These are phyloP conservation scores for Ruditapes philippinarum DNA, from an alignment of 1,140 invertebrate species.

Conservation along the genomic window DNA sequence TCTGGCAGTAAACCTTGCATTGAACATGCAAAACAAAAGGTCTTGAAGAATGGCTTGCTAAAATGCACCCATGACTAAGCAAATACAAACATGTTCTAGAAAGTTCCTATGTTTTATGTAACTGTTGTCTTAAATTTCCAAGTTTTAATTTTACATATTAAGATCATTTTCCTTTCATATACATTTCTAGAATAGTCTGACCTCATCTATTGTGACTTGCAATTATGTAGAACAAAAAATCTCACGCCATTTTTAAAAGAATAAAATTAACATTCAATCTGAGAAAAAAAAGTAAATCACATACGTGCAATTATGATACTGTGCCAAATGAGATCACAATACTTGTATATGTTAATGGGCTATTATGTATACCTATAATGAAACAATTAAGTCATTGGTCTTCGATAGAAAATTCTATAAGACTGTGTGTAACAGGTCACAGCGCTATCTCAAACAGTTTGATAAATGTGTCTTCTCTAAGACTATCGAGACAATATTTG, in stretches of 20 bases:
- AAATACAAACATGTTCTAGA: too few species aligned
- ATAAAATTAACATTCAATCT: background rate
- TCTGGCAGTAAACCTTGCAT: too few species aligned
- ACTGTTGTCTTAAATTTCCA: too few species aligned
- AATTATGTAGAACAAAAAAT: background rate
- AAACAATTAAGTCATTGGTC: background rate
- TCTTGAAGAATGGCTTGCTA: too few species aligned
- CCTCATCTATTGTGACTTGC: too few species aligned
- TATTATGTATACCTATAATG: background rate
- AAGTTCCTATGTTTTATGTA: too few species aligned
- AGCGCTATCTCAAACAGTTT: background rate
- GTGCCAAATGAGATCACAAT: conserved; percentile 24
- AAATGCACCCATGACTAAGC: too few species aligned
- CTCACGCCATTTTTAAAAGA: background rate
- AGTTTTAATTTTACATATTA: too few species aligned
- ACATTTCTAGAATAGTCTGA: too few species aligned
- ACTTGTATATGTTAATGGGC: background rate
- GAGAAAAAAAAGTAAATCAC: background rate
- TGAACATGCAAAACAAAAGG: too few species aligned
- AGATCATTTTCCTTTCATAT: too few species aligned
- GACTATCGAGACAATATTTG: background rate
- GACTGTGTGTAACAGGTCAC: conserved; percentile 7
- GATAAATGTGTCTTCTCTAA: background rate
- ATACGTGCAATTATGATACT: background rate
- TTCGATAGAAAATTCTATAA: background rate